Base-by-base conservation (phyloP, 2,113 vertebrate genomes). In the Platysternon megacephalum region DNA sequence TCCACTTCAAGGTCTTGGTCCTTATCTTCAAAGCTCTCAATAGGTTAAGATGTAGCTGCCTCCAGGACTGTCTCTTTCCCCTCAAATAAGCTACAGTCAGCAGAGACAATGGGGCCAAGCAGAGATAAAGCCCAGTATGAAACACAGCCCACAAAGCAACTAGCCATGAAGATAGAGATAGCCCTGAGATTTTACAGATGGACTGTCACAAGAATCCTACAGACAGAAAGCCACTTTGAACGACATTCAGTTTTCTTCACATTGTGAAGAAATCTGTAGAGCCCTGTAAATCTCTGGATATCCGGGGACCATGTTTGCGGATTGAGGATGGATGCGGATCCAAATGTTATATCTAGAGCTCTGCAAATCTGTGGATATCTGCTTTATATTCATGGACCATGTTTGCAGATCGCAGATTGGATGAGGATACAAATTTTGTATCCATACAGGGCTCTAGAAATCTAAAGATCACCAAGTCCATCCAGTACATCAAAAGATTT, bases 161-260 rank as follows among this genome's bases (percentile, higher is more conserved):
- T 58, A 91, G 84, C 87, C 74, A 81, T 4, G 49, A 83, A 88
- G 91, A 96, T 58, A 76, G 93, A 97, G 84, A 85, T 29, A 56
- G 79, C 88, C 87, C 97, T 53, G 52, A 53, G 21, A 53, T 53
- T 53, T 53, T 53, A 53, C 21, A 53, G 21, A 53, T 53, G 1
- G 49, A 82, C 85, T 79, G 84, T 89, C 56, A 42, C 74, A 78
- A 84, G 84, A 87, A n/a, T 46, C 74, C 26, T 81, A 48, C n/a
- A 28, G 82, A 55, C 53, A n/a, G n/a, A 76, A 13, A n/a, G 56
- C 56, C 14, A 4, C 85, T 86, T 91, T 51, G 78, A 82, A 51
- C 79, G 79, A 56, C 52, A 7, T 0, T 90, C 19, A 0, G n/a
- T 90, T 95, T 51, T 84, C 84, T 55, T 79, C 85, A 48, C 39